These are phyloP conservation scores for Ivindomyrus marchei DNA, from an alignment of 2,113 vertebrate genomes.

Conservation along the genomic window DNA sequence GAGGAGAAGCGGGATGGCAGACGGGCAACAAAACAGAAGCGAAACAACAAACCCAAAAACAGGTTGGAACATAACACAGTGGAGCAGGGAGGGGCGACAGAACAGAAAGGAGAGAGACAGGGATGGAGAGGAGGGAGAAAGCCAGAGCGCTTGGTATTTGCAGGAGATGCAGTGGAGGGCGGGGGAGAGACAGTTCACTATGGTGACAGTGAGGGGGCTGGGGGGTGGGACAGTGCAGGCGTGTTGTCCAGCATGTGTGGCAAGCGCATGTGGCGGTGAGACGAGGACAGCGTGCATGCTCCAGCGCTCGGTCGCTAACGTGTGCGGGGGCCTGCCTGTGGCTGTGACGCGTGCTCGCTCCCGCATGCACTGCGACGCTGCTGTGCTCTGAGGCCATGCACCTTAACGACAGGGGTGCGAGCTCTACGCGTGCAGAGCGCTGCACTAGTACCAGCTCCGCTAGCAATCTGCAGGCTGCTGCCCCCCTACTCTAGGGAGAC, in stretches of 20 bases:
- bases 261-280: conserved; percentile 25
- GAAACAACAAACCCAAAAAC: background rate
- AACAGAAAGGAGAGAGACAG: conserved; percentile 23
- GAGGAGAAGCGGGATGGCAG: background rate
- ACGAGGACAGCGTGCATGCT: conserved; percentile 17
- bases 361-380: conserved; percentile 46
- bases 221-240: conserved; percentile 27
- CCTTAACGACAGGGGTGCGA: conserved; percentile 21
- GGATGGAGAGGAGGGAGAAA: conserved; percentile 24
- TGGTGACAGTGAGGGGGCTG: conserved; percentile 10
- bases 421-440: conserved; percentile 6
- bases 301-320: conserved; percentile 35
- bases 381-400: conserved; percentile 22
- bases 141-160: conserved; percentile 12
- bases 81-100: conserved; percentile 7
- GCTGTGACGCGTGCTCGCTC: conserved; percentile 26
- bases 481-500: conserved; percentile 27
- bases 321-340: conserved; percentile 15
- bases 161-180: conserved; percentile 20
- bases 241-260: conserved; percentile 17
- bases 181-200: conserved; percentile 31
- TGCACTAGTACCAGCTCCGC: conserved; percentile 30
- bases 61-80: conserved; percentile 13
- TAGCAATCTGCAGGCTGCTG: conserved; percentile 30
- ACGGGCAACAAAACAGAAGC: background rate